phyloP scores from a whole-genome alignment of 2,888 invertebrate genomes.

The Noctua janthe region DNA sequence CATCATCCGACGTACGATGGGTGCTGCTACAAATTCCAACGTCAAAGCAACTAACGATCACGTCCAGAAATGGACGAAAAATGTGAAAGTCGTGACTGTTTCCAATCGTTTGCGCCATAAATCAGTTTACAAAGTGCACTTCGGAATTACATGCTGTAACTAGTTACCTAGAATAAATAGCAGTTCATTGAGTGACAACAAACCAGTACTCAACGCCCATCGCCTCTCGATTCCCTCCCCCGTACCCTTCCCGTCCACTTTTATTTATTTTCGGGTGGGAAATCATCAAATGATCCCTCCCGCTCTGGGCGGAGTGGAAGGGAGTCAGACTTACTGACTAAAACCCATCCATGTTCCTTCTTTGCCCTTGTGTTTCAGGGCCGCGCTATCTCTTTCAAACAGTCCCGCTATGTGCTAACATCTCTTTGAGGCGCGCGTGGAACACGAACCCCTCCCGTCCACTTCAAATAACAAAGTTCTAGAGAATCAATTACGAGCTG shows the following conservation, averaged over 20 bases:
- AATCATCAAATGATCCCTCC: no score
- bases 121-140: constrained; percentile 16
- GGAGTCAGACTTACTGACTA: no score
- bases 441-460: background rate
- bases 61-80: background rate
- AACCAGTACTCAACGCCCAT: constrained; percentile 10
- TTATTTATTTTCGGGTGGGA: no score
- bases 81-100: background rate
- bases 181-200: constrained; percentile 21
- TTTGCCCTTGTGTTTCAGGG: no score
- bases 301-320: no score
- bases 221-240: background rate
- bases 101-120: background rate
- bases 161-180: constrained; percentile 41
- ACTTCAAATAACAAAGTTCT: constrained; percentile 46
- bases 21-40: background rate
- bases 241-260: constrained; percentile 3
- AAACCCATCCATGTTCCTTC: no score
- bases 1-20: background rate
- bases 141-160: background rate
- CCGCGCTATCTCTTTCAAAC: no score
- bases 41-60: background rate
- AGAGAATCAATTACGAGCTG: constrained; percentile 46
- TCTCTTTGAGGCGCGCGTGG: no score
- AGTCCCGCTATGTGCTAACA: no score